Conservation (phyloP, 2,888 invertebrate species). For the Orthonevra nobilis region DNA sequence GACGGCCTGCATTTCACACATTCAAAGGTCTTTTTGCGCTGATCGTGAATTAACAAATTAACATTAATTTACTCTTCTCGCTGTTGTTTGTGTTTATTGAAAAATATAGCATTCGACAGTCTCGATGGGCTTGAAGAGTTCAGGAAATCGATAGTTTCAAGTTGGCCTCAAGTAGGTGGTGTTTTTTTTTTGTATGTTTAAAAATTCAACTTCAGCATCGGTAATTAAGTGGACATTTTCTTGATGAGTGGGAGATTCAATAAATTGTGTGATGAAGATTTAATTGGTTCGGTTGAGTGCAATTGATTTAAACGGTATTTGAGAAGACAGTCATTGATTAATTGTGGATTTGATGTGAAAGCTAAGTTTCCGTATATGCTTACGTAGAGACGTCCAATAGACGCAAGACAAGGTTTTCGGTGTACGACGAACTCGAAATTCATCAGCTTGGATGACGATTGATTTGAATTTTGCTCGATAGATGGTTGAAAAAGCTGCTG, state of each 20-base stretch:
- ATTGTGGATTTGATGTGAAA: not conserved
- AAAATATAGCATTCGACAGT: constrained; percentile 12
- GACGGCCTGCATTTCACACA: constrained; percentile 33
- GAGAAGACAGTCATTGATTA: not conserved
- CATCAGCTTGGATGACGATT: too few relatives aligned
- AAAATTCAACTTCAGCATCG: not conserved
- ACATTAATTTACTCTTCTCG: constrained; percentile 33
- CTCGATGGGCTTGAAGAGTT: constrained; percentile 10
- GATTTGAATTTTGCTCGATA: too few relatives aligned
- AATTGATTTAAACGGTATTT: not conserved
- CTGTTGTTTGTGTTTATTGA: constrained; percentile 12
- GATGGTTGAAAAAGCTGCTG: too few relatives aligned
- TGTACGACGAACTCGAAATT: too few relatives aligned
- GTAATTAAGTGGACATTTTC: constrained; percentile 5
- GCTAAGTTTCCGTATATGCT: not conserved
- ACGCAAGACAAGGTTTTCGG: too few relatives aligned
- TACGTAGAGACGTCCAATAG: too few relatives aligned
- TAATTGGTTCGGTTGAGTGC: not conserved
- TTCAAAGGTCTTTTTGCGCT: constrained; percentile 2
- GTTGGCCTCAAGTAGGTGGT: constrained; percentile 5
- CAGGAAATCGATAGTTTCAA: constrained; percentile 38
- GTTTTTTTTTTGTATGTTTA: too few relatives aligned
- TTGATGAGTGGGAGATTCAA: not conserved
- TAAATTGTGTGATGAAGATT: not conserved
- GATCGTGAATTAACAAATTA: constrained; percentile 59